A percentile compares a stretch with the other conserved stretches of the same genome.
These are phyloP conservation scores for Ateles fusciceps DNA, from an alignment of 2,797 vertebrate genomes.

Conservation along the genomic window DNA sequence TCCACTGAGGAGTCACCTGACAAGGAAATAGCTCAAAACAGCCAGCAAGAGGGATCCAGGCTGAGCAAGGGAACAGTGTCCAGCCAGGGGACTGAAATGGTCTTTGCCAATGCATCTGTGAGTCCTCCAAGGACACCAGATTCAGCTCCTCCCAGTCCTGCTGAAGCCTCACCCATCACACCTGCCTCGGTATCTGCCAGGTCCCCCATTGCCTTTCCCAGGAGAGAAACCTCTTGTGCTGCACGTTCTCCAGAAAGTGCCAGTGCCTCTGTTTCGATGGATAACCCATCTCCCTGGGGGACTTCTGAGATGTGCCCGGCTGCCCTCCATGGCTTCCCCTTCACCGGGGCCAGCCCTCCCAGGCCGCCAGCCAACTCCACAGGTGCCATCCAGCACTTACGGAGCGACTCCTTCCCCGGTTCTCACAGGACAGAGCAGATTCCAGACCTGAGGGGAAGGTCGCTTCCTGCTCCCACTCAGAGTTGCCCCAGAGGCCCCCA, in stretches of 20 bases:
- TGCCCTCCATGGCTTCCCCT: background rate
- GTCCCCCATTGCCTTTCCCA: background rate
- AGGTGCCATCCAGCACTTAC: background rate
- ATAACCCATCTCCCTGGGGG: background rate
- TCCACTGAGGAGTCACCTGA: background rate
- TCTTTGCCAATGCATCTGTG: background rate
- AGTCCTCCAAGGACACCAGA: background rate
- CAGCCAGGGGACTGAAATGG: background rate
- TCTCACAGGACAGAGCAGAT: conserved; percentile 41
- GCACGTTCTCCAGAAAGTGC: background rate
- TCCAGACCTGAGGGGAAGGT: conserved; percentile 44
- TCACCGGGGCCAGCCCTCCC: background rate
- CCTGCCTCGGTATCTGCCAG: background rate
- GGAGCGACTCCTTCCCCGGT: conserved; percentile 50
- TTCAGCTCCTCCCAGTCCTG: background rate
- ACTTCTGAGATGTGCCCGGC: background rate
- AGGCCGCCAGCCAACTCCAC: background rate
- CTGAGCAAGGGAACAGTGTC: background rate
- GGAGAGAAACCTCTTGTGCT: background rate
- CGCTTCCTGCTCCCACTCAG: conserved; percentile 66
- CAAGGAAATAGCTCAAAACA: background rate
- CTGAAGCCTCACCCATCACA: fast-evolving
- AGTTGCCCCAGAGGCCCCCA: conserved; percentile 65
- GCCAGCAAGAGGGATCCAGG: background rate
- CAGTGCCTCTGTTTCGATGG: background rate